phyloP scores from a whole-genome alignment of 2,113 vertebrate species.

The Synchiropus splendidus region DNA sequence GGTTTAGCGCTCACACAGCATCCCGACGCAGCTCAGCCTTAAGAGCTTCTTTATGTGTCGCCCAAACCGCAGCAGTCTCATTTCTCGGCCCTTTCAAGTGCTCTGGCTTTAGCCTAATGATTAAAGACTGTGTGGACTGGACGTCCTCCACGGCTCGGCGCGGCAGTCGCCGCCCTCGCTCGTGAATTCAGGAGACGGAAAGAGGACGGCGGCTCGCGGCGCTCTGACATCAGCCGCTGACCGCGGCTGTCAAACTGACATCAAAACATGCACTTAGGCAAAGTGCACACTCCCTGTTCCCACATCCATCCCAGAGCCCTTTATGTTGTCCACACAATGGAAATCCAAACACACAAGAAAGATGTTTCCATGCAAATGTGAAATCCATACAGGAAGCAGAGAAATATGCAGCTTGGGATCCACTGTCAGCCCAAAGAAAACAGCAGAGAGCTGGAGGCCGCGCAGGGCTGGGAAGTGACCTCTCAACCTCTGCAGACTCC shows the following conservation, averaged over 20 bases:
- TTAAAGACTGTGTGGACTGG: slow-evolving; percentile 57
- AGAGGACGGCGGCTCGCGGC: slow-evolving; percentile 50
- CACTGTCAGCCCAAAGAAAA: slow-evolving; percentile 59
- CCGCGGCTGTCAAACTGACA: slow-evolving; percentile 61
- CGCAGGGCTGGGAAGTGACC: slow-evolving; percentile 48
- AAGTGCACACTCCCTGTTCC: slow-evolving; percentile 62
- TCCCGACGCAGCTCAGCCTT: slow-evolving; percentile 48
- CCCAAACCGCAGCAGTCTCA: slow-evolving; percentile 50
- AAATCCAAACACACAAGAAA: slow-evolving; percentile 71
- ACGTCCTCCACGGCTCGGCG: slow-evolving; percentile 50
- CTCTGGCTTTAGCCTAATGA: slow-evolving; percentile 49
- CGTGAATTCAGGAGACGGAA: slow-evolving; percentile 49
- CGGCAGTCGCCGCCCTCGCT: slow-evolving; percentile 53
- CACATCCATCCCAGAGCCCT: slow-evolving; percentile 62
- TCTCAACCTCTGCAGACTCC: too few species aligned
- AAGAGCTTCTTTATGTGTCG: slow-evolving; percentile 42
- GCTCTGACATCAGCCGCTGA: slow-evolving; percentile 59
- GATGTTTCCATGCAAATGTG: slow-evolving; percentile 71
- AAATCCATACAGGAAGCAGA: slow-evolving; percentile 68
- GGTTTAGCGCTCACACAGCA: slow-evolving; percentile 8
- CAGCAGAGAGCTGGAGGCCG: slow-evolving; percentile 53
- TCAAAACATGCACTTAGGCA: slow-evolving; percentile 67
- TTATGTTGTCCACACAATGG: slow-evolving; percentile 70
- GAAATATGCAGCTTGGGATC: slow-evolving; percentile 59
- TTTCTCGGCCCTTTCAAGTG: slow-evolving; percentile 55